phyloP scores from a whole-genome alignment of 1,140 invertebrate species.

The Drosophila parabipectinata region DNA sequence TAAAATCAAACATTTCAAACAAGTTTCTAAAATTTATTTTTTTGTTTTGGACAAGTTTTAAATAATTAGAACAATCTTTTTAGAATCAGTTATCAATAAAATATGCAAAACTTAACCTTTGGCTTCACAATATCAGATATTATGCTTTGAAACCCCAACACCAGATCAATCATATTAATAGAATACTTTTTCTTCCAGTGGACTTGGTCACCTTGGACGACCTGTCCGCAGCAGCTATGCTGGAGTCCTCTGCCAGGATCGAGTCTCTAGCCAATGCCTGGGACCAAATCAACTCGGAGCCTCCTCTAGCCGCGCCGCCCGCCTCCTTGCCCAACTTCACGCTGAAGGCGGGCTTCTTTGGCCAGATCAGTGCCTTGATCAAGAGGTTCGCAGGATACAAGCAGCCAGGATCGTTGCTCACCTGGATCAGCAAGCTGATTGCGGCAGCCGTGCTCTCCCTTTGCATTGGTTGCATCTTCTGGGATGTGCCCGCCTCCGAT shows the following conservation, averaged over 20 bases:
- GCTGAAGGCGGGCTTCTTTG: constrained; percentile 84
- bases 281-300: constrained; percentile 84
- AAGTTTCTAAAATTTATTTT: neutral
- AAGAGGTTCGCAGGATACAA: constrained; percentile 88
- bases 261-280: constrained; percentile 93
- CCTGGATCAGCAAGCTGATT: constrained; percentile 90
- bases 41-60: neutral
- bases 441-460: constrained; percentile 92
- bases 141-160: neutral
- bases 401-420: constrained; percentile 93
- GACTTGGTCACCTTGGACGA: constrained; percentile 97
- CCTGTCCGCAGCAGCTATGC: constrained; percentile 95
- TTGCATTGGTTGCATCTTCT: constrained; percentile 94
- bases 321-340: constrained; percentile 80
- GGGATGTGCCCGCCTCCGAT: constrained; percentile 92
- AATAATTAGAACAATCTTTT: neutral
- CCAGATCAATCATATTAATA: no score
- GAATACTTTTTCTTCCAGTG: constrained; percentile 86
- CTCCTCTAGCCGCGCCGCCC: constrained; percentile 78
- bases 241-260: constrained; percentile 96
- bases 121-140: neutral
- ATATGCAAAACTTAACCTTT: neutral
- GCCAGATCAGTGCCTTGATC: constrained; percentile 72
- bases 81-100: neutral
- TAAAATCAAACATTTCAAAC: no score